Evolutionary conservation across 2,888 invertebrate genomes (phyloP).

Genomic region (Agriopis leucophaearia): DNA sequence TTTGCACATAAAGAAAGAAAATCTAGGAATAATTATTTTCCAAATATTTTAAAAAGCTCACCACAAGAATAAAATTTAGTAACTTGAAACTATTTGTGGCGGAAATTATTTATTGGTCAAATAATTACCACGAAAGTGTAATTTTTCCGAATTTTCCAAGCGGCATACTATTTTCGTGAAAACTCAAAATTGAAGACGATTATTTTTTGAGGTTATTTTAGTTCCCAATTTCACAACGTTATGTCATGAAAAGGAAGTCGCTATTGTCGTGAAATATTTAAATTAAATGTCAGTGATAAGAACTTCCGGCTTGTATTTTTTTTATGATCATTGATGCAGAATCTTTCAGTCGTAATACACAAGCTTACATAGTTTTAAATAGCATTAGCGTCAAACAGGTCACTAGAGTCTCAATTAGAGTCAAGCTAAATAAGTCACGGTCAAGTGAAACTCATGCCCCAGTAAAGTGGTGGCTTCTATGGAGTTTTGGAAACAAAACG

Average conservation of each 20-base stretch:
- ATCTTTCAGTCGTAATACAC: no score
- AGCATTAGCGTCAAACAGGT: no score
- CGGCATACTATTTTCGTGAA: constrained; percentile 79
- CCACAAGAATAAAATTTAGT: constrained; percentile 50
- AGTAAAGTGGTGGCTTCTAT: no score
- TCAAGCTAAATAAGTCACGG: no score
- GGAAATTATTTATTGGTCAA: constrained; percentile 42
- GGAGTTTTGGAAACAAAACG: no score
- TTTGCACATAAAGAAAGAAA: background rate
- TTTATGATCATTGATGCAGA: no score
- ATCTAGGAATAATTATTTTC: constrained; percentile 2
- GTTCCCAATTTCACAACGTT: constrained; percentile 55
- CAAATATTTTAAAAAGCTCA: constrained; percentile 52
- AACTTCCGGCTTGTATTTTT: no score
- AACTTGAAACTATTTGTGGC: constrained; percentile 49
- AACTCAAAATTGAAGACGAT: constrained; percentile 44
- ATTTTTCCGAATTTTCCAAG: constrained; percentile 85
- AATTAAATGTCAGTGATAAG: no score
- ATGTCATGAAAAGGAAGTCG: constrained; percentile 57
- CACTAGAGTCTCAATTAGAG: no score
- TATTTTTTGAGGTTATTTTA: constrained; percentile 63
- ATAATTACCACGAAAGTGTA: constrained; percentile 82
- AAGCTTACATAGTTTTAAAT: no score
- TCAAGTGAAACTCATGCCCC: no score
- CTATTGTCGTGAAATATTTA: constrained; percentile 5